Evolutionary conservation across 2,797 vertebrate genomes (phyloP), one percentile per base, ranked within the genome.

Genomic region (Brachymystax lenok): DNA sequence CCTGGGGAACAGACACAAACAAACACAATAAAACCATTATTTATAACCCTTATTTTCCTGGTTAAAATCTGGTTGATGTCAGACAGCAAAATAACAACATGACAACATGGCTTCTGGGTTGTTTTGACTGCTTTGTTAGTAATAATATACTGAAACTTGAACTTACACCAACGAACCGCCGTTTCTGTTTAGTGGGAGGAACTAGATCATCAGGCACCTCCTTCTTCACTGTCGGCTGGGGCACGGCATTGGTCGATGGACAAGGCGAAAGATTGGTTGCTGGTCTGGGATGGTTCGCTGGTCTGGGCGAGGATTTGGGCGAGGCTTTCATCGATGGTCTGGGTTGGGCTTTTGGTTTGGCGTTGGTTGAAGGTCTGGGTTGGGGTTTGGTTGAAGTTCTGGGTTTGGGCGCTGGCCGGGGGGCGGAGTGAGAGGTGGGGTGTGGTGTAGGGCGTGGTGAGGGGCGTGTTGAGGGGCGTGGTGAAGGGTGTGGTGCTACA

Each of bases 91-190:
- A 19, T 59, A 46, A 46, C 52, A 54, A 54, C 50, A 51, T 3
- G 52, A 54, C 16, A 3, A 5, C 56, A 59, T 59, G 56, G n/a
- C 19, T 7, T 10, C 19, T 59, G n/a, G 2, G 21, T 59, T 7
- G 2, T 21, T 59, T 59, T n/a, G 27, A 66, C 40, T 46, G 40
- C 40, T 40, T 40, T 59, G 19, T n/a, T 13, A 1, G 3, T 28
- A 17, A 28, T 5, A 28, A 30, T 27, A 30, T 5, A 0, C 24
- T 19, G n/a, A 6, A 13, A 71, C 13, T 50, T 71, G 35, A 75
- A 90, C 92, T 90, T 84, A 93, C 92, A 3, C 92, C 92, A 1
- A 93, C 88, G 80, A 86, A 92, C 69, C 90, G 90, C 67, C 83
- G 90, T 67, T 83, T 78, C 76, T 84, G 40, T 46, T 46, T 90